Evolutionary conservation across 2,113 vertebrate species (phyloP), one percentile per base, ranked within the genome.

Genomic region (Parotia lawesii): DNA sequence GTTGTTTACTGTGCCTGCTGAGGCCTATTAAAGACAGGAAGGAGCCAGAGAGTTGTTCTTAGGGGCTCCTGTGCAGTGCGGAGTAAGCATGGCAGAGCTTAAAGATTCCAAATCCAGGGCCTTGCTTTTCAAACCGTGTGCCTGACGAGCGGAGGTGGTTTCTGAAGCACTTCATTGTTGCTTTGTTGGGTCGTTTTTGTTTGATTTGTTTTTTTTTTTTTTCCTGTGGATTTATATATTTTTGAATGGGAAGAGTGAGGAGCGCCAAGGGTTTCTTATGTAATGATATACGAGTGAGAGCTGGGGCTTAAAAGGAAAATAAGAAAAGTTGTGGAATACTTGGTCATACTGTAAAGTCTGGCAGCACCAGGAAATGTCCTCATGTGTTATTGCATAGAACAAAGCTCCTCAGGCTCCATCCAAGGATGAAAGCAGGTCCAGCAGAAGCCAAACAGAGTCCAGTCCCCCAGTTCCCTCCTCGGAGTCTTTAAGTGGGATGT

Each of bases 1-100:
- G 92, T 80, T 93, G 97, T 98, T 96, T 97, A 95, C 96, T 81
- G 58, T 66, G 69, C 82, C 96, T 57, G 35, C 90, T 86, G 95
- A 95, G 66, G 87, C 95, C 93, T 73, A 92, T 93, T 70, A 93
- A 89, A 90, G 92, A 24, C 48, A 40, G 60, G 73, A 93, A 94
- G 92, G 67, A 94, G 71, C 48, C 75, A 3, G 58, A 58, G 84
- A 56, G 56, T 58, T 77, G 85, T 87, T 89, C 78, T 31, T 9
- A 31, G 62, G 69, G 80, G 37, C 61, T 93, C n/a, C 76, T 42
- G 81, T 28, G 73, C 19, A 5, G 65, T 58, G 21, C 3, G 6
- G 78, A 88, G 67, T 35, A 25, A 79, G 75, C 40, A 33, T 20
- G 5, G 79, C 12, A 5, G 65, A 87, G 74, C 92, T 78, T 42